A percentile compares a stretch with the other conserved stretches of the same genome.
Conservation (phyloP, 1,140 invertebrate species). For the Pseudomyrmex flavicornis region DNA sequence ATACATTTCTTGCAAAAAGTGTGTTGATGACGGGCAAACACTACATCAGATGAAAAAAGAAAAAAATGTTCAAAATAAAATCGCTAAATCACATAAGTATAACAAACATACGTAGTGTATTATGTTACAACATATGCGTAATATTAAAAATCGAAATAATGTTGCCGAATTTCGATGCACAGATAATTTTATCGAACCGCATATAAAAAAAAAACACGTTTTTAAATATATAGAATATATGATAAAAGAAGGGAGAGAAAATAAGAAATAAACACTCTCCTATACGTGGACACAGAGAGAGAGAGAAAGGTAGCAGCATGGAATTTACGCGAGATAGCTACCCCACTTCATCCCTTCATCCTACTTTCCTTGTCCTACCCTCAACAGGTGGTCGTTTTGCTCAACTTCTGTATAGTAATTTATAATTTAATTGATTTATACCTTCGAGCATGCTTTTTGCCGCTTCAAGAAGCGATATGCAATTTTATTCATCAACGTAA, state of each 20-base stretch:
- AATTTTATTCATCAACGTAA: slow-evolving; percentile 71
- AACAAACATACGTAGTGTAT: no score
- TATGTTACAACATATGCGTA: no score
- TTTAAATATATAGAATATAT: not conserved
- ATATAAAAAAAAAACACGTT: slow-evolving; percentile 29
- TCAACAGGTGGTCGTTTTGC: slow-evolving; percentile 85
- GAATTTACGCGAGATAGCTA: slow-evolving; percentile 84
- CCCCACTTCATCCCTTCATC: slow-evolving; percentile 78
- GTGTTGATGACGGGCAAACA: not conserved
- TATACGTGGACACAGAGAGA: slow-evolving; percentile 67
- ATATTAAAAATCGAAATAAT: no score
- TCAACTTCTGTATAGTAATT: slow-evolving; percentile 84
- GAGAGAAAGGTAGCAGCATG: slow-evolving; percentile 72
- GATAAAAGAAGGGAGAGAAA: slow-evolving; percentile 51
- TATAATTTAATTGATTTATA: slow-evolving; percentile 85
- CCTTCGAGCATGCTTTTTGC: slow-evolving; percentile 43
- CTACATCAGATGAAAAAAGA: not conserved
- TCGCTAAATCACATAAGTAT: no score
- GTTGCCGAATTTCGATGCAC: not conserved
- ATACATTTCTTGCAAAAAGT: not conserved
- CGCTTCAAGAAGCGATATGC: slow-evolving; percentile 74
- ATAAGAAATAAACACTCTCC: slow-evolving; percentile 68
- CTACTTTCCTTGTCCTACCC: slow-evolving; percentile 75
- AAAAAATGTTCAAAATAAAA: not conserved
- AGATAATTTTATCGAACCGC: not conserved